phyloP scores from a whole-genome alignment of 37 sponge, comb jelly and placozoan genomes.

The Bolinopsis microptera region DNA sequence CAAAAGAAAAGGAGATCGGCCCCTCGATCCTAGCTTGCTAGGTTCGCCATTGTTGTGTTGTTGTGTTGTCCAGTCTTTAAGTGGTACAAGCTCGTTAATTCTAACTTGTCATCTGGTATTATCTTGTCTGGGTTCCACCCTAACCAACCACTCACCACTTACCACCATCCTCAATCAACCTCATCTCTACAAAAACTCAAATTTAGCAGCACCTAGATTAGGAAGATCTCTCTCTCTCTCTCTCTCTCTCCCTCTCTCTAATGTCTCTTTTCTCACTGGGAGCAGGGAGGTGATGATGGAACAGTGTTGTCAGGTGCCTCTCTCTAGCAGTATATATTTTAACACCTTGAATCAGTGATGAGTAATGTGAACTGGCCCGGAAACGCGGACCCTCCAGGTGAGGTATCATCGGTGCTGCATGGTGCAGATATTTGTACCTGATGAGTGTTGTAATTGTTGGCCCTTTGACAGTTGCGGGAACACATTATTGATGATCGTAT shows the following conservation, averaged over 20 bases:
- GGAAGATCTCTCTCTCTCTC: background rate
- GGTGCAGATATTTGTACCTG: background rate
- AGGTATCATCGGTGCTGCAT: background rate
- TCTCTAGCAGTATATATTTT: background rate
- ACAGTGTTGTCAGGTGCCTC: background rate
- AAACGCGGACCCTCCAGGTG: background rate
- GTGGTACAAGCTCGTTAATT: no score
- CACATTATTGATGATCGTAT: background rate
- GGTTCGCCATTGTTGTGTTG: no score
- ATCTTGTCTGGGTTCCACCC: no score
- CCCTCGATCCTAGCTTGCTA: no score
- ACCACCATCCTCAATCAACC: no score
- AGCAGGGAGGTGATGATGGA: background rate
- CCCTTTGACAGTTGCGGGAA: background rate
- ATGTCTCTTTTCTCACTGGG: background rate
- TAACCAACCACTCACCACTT: no score
- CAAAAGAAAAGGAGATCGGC: no score
- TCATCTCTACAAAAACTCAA: no score
- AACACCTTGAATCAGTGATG: background rate
- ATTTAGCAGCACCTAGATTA: no score
- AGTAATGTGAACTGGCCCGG: background rate
- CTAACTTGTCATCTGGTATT: no score
- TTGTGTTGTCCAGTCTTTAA: no score
- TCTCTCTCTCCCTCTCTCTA: background rate
- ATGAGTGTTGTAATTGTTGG: no score